phyloP scores from a whole-genome alignment of 2,888 invertebrate genomes.

The Troides oblongomaculatus region DNA sequence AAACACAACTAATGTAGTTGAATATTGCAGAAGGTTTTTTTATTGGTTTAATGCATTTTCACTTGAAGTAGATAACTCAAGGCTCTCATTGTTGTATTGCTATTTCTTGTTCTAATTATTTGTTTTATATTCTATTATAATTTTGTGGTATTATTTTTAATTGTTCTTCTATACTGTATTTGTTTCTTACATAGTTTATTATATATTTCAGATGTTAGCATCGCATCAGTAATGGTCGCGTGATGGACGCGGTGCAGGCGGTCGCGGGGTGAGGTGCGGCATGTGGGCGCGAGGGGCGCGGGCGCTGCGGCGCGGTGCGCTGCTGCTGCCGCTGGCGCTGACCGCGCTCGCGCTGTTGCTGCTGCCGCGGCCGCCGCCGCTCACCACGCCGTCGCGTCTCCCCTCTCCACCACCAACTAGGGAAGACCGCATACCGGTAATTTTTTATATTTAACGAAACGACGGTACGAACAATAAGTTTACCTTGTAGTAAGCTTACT shows the following conservation, averaged over 20 bases:
- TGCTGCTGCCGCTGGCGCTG: conserved; percentile 74
- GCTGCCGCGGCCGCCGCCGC: conserved; percentile 64
- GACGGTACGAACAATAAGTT: too few relatives aligned
- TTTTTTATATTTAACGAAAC: not conserved
- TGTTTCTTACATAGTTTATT: too few relatives aligned
- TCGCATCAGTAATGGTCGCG: conserved; percentile 11
- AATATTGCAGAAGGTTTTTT: too few relatives aligned
- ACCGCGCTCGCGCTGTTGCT: conserved; percentile 76
- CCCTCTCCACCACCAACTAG: conserved; percentile 41
- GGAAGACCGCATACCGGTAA: conserved; percentile 49
- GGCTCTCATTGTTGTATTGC: too few relatives aligned
- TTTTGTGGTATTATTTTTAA: too few relatives aligned
- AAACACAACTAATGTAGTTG: too few relatives aligned
- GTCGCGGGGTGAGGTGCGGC: conserved; percentile 36
- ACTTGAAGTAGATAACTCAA: too few relatives aligned
- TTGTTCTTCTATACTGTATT: too few relatives aligned
- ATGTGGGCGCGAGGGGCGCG: conserved; percentile 70
- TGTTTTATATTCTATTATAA: too few relatives aligned
- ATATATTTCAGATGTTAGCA: conserved; percentile 7
- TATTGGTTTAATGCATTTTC: too few relatives aligned
- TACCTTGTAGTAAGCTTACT: too few relatives aligned
- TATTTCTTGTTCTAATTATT: too few relatives aligned
- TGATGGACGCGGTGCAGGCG: conserved; percentile 35
- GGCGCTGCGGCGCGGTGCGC: conserved; percentile 66
- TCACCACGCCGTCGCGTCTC: conserved; percentile 43